Base-by-base conservation (phyloP, 1,140 invertebrate species). In the Augochlora pura region DNA sequence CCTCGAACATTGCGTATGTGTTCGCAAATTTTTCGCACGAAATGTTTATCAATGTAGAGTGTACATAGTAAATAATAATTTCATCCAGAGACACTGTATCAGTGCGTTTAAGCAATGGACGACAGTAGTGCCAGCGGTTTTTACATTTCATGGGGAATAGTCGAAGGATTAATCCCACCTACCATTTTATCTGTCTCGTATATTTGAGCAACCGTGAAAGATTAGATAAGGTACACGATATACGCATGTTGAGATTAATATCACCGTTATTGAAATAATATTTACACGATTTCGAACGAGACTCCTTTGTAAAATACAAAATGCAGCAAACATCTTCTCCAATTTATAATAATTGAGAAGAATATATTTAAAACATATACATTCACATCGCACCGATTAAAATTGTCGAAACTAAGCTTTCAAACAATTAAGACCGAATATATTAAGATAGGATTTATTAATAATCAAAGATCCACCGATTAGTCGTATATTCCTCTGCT, bases 201-300 rank as follows among this genome's bases (percentile, higher is more conserved):
- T 78, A 63, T 78, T 78, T 57, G 76, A 65, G 18, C 46, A 54
- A 39, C 42, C n/a, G 42, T 14, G 23, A 9, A 0, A 42, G 69
- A 78, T 78, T 72, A 78, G 76, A 78, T 78, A 78, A 46, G 32
- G 18, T 4, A 27, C n/a, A 72, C 27, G 76, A 78, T 78, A 57
- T n/a, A 39, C 42, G 57, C 14, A 27, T 9, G 14, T 9, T 2
- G 23, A 42, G 16, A 65, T 65, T 49, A 21, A 21, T 32, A 46
- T 67, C 6, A 21, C 3, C 49, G 9, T 68, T 32, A 64, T 9
- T 6, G n/a, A 16, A 27, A 2, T 25, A 14, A 21, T 65, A 21
- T 65, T 65, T 1, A 39, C 1, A 23, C 2, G 0, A 2, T 65
- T 39, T 14, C 8, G 25, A 62, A 14, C 6, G 7, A n/a, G 18